Percentiles rank a stretch among this genome's conserved stretches.
These are phyloP conservation scores for Emmelina monodactyla DNA, from an alignment of 2,888 invertebrate genomes.

Conservation along the genomic window DNA sequence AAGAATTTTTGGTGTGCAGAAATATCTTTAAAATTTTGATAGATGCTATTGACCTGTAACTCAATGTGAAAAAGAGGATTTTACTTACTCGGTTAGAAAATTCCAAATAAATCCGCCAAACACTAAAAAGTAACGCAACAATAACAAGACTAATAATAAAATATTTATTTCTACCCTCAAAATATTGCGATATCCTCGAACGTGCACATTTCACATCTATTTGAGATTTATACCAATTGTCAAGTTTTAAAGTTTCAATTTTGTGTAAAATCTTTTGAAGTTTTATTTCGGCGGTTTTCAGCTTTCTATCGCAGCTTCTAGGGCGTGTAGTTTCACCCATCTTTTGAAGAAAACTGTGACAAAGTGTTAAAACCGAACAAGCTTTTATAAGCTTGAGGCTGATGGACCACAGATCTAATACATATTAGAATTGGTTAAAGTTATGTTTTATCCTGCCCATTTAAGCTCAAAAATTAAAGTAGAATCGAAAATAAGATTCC, in stretches of 20 bases:
- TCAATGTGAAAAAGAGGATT: no score
- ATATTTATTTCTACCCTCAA: neutral
- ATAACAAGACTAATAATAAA: constrained; percentile 10
- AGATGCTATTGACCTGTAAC: no score
- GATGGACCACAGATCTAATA: no score
- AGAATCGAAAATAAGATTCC: no score
- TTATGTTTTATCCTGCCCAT: no score
- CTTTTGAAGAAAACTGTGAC: constrained; percentile 10
- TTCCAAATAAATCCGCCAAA: constrained; percentile 25
- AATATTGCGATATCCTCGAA: constrained; percentile 8
- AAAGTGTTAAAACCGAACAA: no score
- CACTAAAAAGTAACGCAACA: constrained; percentile 14
- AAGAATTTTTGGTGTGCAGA: neutral
- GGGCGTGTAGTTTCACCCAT: constrained; percentile 27
- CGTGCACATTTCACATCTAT: constrained; percentile 27
- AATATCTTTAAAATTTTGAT: no score
- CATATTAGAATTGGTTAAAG: no score
- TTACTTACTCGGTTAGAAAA: constrained; percentile 21
- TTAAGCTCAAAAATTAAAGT: no score
- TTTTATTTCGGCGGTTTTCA: constrained; percentile 42
- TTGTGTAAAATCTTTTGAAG: constrained; percentile 39
- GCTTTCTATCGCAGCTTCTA: constrained; percentile 38
- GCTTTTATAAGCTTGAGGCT: no score
- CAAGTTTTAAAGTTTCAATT: constrained; percentile 36
- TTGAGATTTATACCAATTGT: constrained; percentile 26